A percentile compares a stretch with the other conserved stretches of the same genome.
Conservation (phyloP, 2,113 vertebrate genomes). For the Xiphias gladius region DNA sequence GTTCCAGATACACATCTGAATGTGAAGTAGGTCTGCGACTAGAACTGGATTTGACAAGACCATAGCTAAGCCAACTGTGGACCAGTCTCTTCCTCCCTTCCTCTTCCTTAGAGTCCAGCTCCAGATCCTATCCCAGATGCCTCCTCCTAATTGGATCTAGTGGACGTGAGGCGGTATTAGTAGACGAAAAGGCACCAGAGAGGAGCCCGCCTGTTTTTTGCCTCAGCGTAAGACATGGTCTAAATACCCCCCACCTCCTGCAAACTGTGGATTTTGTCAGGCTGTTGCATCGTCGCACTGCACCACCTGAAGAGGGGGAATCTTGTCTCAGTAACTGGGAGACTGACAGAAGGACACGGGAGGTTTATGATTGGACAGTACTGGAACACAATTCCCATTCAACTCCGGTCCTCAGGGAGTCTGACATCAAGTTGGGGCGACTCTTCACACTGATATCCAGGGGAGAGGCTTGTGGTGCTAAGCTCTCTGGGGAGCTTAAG, state of each 20-base stretch:
- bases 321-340: slow-evolving; percentile 48
- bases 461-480: slow-evolving; percentile 34
- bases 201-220: slow-evolving; percentile 7
- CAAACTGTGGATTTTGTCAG: slow-evolving; percentile 66
- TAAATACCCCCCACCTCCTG: slow-evolving; percentile 27
- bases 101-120: slow-evolving; percentile 29
- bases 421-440: slow-evolving; percentile 12
- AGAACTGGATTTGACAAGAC: slow-evolving; percentile 37
- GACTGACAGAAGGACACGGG: slow-evolving; percentile 46
- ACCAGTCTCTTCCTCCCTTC: slow-evolving; percentile 22
- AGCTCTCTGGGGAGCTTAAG: slow-evolving; percentile 45
- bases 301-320: slow-evolving; percentile 77
- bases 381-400: slow-evolving; percentile 22
- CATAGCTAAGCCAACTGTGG: slow-evolving; percentile 1
- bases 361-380: slow-evolving; percentile 32
- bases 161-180: slow-evolving; percentile 49
- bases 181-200: slow-evolving; percentile 25
- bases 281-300: slow-evolving; percentile 78
- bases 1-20: slow-evolving; percentile 50
- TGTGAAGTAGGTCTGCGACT: slow-evolving; percentile 28
- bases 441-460: slow-evolving; percentile 34
- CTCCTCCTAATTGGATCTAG: slow-evolving; percentile 73
- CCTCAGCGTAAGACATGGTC: neutral
- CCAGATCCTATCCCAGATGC: slow-evolving; percentile 47
- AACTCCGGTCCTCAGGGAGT: slow-evolving; percentile 22